phyloP scores from a whole-genome alignment of 2,797 vertebrate genomes.

The Argyrosomus regius region DNA sequence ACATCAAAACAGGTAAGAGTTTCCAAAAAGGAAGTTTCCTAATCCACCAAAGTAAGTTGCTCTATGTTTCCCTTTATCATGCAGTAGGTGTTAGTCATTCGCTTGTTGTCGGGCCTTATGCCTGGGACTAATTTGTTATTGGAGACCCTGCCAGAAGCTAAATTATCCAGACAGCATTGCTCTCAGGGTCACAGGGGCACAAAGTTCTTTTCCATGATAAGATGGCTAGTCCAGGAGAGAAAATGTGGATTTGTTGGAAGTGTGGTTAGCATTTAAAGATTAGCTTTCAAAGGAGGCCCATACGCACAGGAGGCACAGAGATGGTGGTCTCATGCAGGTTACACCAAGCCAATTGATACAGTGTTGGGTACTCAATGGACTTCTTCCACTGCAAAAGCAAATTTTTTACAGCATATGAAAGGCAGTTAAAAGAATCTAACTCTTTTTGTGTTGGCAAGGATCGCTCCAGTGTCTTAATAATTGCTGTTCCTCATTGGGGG shows the following conservation, averaged over 20 bases:
- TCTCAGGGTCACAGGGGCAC: constrained; percentile 30
- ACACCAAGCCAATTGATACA: not conserved
- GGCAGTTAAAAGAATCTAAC: not conserved
- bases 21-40: constrained; percentile 7
- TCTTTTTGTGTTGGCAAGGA: not conserved
- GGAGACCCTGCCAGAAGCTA: constrained; percentile 40
- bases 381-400: not conserved
- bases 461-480: not conserved
- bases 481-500: not conserved
- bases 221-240: constrained; percentile 6
- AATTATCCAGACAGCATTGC: constrained; percentile 39
- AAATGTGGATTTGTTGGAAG: constrained; percentile 2
- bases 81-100: constrained; percentile 21
- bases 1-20: not conserved
- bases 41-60: not conserved
- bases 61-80: constrained; percentile 7
- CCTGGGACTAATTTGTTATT: constrained; percentile 56
- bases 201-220: constrained; percentile 25
- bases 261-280: not conserved
- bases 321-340: not conserved
- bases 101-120: constrained; percentile 19
- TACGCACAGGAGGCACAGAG: not conserved
- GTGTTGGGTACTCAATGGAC: not conserved
- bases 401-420: not conserved
- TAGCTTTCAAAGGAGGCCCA: constrained; percentile 11